phyloP scores from a whole-genome alignment of 2,797 vertebrate genomes.

The Acanthurus leucopareius region DNA sequence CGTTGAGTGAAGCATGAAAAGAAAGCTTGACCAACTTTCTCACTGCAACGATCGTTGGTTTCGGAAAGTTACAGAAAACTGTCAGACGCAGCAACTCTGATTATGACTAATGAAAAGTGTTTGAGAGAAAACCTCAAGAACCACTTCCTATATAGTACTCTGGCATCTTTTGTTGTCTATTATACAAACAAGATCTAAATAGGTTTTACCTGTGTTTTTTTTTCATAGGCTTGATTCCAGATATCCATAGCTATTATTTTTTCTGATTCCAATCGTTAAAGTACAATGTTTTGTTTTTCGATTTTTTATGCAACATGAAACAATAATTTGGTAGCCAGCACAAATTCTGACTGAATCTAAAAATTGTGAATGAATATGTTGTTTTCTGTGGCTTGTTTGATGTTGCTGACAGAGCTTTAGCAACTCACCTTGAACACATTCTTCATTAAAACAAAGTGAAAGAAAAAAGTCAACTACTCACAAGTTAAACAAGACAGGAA shows the following conservation, averaged over 20 bases:
- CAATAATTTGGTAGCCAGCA: too few species aligned
- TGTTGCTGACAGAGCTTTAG: constrained; percentile 45
- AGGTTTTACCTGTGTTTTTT: neutral
- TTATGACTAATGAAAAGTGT: neutral
- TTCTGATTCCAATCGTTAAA: neutral
- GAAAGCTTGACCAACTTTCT: neutral
- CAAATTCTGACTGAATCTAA: constrained; percentile 7
- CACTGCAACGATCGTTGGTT: neutral
- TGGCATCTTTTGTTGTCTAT: neutral
- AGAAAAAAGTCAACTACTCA: constrained; percentile 18
- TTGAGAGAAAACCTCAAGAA: neutral
- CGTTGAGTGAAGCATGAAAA: neutral
- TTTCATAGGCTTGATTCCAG: neutral
- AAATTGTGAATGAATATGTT: neutral
- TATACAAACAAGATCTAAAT: neutral
- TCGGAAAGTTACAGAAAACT: neutral
- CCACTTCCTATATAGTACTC: neutral
- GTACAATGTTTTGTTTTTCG: too few species aligned
- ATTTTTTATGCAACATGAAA: neutral
- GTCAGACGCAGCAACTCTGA: neutral
- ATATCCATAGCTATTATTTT: neutral
- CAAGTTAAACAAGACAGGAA: constrained; percentile 35
- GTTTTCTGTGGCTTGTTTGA: constrained; percentile 15
- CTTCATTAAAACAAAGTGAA: constrained; percentile 36
- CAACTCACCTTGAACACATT: constrained; percentile 41